A percentile compares a stretch with the other conserved stretches of the same genome.
These are phyloP conservation scores for Momotus momota DNA, from an alignment of 2,797 vertebrate species.

Conservation along the genomic window DNA sequence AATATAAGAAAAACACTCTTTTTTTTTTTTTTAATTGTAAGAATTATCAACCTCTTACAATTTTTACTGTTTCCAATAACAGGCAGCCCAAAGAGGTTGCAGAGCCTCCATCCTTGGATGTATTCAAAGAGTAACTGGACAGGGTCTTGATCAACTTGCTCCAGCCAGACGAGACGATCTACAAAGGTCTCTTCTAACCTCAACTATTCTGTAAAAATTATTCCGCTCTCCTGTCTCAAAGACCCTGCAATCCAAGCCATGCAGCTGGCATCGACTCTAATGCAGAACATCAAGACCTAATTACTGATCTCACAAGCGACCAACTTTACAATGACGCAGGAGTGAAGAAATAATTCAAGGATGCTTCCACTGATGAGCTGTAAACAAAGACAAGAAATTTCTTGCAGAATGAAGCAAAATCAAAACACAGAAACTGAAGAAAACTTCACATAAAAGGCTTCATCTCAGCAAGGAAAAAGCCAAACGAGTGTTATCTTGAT, in stretches of 20 bases:
- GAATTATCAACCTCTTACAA: not conserved
- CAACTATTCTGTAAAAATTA: not conserved
- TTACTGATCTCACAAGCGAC: not conserved
- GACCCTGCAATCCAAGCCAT: not conserved
- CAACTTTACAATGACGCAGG: not conserved
- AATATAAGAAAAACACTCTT: not conserved
- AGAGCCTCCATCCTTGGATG: not conserved
- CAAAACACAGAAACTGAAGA: not conserved
- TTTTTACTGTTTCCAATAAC: not conserved
- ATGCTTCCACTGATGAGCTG: not conserved
- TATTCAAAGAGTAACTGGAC: not conserved
- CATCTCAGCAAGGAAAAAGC: not conserved
- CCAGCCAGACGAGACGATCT: not conserved
- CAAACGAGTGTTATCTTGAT: not conserved
- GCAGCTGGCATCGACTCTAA: not conserved
- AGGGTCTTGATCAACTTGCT: not conserved
- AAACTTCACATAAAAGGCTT: not conserved
- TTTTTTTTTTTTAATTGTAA: not conserved
- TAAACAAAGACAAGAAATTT: not conserved
- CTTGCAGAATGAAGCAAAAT: rapidly evolving
- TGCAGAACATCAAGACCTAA: not conserved
- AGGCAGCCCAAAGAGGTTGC: not conserved
- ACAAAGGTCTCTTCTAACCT: not conserved
- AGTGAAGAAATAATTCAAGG: slow-evolving; percentile 11
- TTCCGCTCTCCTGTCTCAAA: not conserved